A percentile compares a stretch with the other conserved stretches of the same genome.
Evolutionary conservation across 2,797 vertebrate genomes (phyloP).

Genomic region (Steatocranus sp.): DNA sequence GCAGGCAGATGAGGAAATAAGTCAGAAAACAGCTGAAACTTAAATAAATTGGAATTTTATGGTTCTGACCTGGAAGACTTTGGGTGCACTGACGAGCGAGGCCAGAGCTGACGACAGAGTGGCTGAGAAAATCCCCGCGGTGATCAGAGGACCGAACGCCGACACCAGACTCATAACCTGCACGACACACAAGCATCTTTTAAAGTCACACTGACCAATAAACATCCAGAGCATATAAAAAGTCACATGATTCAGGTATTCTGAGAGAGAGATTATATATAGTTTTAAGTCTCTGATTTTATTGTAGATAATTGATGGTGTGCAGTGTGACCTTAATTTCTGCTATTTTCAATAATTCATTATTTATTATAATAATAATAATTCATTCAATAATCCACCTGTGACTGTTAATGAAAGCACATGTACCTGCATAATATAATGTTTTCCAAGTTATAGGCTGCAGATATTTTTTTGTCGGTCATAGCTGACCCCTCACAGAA

Average conservation of each 20-base stretch:
- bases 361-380: rapidly evolving
- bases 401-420: background rate
- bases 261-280: background rate
- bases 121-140: slow-evolving; percentile 95
- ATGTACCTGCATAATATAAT: rapidly evolving
- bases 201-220: background rate
- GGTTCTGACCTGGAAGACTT: slow-evolving; percentile 90
- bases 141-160: slow-evolving; percentile 89
- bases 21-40: rapidly evolving
- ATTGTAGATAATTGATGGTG: background rate
- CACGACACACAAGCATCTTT: background rate
- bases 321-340: background rate
- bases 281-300: background rate
- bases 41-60: background rate
- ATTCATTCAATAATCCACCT: background rate
- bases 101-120: slow-evolving; percentile 94
- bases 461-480: rapidly evolving
- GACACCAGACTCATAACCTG: slow-evolving; percentile 96
- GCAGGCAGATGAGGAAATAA: background rate
- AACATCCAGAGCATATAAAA: rapidly evolving
- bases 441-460: background rate
- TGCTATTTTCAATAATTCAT: background rate
- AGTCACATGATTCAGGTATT: background rate
- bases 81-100: slow-evolving; percentile 94
- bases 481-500: background rate